phyloP scores from a whole-genome alignment of 2,113 vertebrate species.

The Cricetomys ansorgei region DNA sequence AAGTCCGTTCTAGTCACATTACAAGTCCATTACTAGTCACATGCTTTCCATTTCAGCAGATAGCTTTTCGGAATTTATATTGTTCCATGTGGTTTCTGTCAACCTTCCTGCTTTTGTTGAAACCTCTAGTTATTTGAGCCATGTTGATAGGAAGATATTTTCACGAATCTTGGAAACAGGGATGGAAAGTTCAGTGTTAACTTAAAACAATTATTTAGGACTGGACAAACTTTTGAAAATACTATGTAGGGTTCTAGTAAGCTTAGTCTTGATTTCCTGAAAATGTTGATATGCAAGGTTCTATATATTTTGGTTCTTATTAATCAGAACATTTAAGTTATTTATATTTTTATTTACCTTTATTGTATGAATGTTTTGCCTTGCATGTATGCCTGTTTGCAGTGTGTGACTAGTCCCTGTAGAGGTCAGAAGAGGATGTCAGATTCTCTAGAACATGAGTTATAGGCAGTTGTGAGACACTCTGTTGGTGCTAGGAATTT shows the following conservation, averaged over 20 bases:
- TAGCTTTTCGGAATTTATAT: background rate
- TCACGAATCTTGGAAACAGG: background rate
- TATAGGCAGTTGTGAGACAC: background rate
- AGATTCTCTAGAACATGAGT: background rate
- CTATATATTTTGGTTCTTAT: background rate
- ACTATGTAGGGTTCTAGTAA: constrained; percentile 11
- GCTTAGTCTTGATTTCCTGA: background rate
- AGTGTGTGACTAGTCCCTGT: background rate
- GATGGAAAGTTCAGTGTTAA: background rate
- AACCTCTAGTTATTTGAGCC: background rate
- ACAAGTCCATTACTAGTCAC: constrained; percentile 11
- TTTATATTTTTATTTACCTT: background rate
- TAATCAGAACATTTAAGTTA: background rate
- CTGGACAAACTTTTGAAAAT: background rate
- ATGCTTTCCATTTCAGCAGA: background rate
- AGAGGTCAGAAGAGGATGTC: background rate
- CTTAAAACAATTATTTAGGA: background rate
- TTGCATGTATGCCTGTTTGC: background rate
- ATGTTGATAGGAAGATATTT: background rate
- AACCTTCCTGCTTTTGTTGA: background rate
- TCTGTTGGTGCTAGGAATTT: background rate
- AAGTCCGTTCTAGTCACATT: background rate
- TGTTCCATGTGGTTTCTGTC: background rate
- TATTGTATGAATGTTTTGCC: background rate
- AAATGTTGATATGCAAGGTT: background rate